Base-by-base conservation (phyloP, 1,140 invertebrate genomes). In the Saccostrea echinata region DNA sequence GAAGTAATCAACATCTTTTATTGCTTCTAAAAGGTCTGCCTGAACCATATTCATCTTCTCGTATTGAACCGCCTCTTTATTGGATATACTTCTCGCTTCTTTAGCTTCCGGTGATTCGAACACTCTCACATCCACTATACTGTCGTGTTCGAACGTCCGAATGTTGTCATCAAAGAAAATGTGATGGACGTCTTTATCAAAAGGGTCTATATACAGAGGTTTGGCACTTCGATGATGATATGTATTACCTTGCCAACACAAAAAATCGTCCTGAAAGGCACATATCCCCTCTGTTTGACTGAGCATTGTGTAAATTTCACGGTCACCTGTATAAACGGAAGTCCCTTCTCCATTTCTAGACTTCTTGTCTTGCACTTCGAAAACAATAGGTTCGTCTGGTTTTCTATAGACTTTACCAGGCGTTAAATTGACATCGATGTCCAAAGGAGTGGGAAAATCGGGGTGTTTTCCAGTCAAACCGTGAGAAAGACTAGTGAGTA, bases 91-190 rank as follows among this genome's bases (percentile, higher is more conserved):
- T 53, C 87, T 85, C 11, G 92, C 90, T 11, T 86, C 86, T 53
- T 86, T 89, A 27, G 84, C 85, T 51, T 84, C 90, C 12, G 88
- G 84, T 18, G 86, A 76, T 83, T 92, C 91, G 84, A 93, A 92
- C 84, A 94, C 57, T 33, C 93, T 86, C 18, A 94, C 90, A 84
- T 95, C 92, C 4, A 94, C 91, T 35, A 95, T 94, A 88, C 92
- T 95, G 85, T 95, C 94, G 33, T 93, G 90, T 86, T 93, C 93
- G 57, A 92, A 91, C 12, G 92, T 90, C 27, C 94, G 85, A 85
- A 93, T 93, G 84, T 94, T 94, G 88, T 95, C 94, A 82, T 95
- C 94, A 87, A 95, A 95, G 84, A 95, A 92, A 80, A 95, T 94
- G 86, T 95, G 94, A 33, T 94, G 93, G n/a, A 93, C 91, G 0